Evolutionary conservation across 2,888 invertebrate species (phyloP).

Genomic region (Trichogramma dendrolimi): DNA sequence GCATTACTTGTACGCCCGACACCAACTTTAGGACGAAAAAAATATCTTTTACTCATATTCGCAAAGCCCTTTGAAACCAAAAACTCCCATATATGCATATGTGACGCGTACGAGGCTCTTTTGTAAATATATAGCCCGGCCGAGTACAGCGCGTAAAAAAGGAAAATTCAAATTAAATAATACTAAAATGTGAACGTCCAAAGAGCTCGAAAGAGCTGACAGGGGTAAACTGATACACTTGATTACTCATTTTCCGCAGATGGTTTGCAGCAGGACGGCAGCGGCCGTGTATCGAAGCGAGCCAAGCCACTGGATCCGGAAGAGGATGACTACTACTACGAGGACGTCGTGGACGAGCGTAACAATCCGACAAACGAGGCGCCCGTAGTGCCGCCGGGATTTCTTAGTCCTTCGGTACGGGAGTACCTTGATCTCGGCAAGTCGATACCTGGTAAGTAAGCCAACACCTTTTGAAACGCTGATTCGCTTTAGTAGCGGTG

Average conservation of each 20-base stretch:
- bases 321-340: slow-evolving; percentile 52
- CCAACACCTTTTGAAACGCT: slow-evolving; percentile 34
- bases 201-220: neutral
- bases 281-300: slow-evolving; percentile 45
- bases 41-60: too few relatives aligned
- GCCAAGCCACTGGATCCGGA: slow-evolving; percentile 51
- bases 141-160: too few relatives aligned
- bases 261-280: slow-evolving; percentile 18
- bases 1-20: too few relatives aligned
- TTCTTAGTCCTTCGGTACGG: slow-evolving; percentile 78
- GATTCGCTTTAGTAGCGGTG: too few relatives aligned
- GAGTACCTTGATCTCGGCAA: slow-evolving; percentile 83
- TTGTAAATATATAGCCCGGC: too few relatives aligned
- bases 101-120: too few relatives aligned
- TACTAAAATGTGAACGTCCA: neutral
- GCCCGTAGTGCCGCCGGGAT: slow-evolving; percentile 67
- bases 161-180: neutral
- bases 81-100: too few relatives aligned
- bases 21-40: too few relatives aligned
- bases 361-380: slow-evolving; percentile 53
- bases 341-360: slow-evolving; percentile 51
- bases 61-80: too few relatives aligned
- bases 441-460: slow-evolving; percentile 76
- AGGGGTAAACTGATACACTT: slow-evolving; percentile 19
- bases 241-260: slow-evolving; percentile 20